A percentile compares a stretch with the other conserved stretches of the same genome.
Evolutionary conservation across 2,113 vertebrate species (phyloP).

Genomic region (Megalops atlanticus): DNA sequence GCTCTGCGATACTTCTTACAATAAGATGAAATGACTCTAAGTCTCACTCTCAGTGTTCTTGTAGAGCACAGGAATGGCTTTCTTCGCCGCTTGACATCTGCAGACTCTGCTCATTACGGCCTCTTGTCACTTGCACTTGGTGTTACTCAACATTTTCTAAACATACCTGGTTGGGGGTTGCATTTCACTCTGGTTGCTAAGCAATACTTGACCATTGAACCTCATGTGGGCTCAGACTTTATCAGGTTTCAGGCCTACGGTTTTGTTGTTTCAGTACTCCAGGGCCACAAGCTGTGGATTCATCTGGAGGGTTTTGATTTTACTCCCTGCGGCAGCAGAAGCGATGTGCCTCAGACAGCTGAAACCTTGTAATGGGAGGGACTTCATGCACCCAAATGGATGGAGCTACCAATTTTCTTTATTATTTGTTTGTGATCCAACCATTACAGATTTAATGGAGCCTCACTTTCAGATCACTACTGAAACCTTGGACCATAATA

Average conservation of each 20-base stretch:
- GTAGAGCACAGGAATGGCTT: background rate
- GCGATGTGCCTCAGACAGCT: background rate
- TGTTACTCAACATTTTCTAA: background rate
- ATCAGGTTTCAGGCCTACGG: background rate
- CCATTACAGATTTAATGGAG: background rate
- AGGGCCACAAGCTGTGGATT: background rate
- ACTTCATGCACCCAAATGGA: background rate
- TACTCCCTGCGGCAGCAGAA: background rate
- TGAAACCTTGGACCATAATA: background rate
- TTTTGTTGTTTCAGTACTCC: background rate
- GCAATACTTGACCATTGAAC: constrained; percentile 4
- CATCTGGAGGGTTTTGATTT: background rate
- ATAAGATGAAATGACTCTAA: background rate
- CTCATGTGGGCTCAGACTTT: background rate
- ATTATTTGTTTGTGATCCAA: too few relatives aligned
- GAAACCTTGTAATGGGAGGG: background rate
- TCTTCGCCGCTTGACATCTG: background rate
- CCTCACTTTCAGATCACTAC: background rate
- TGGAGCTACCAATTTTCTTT: too few relatives aligned
- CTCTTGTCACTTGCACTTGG: background rate
- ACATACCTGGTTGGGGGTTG: background rate
- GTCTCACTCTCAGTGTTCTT: background rate
- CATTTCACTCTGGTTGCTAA: background rate
- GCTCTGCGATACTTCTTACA: background rate
- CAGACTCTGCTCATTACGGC: background rate